Percentiles rank a stretch among this genome's conserved stretches.
Evolutionary conservation across 2,888 invertebrate genomes (phyloP).

Genomic region (Epiblema foenella): DNA sequence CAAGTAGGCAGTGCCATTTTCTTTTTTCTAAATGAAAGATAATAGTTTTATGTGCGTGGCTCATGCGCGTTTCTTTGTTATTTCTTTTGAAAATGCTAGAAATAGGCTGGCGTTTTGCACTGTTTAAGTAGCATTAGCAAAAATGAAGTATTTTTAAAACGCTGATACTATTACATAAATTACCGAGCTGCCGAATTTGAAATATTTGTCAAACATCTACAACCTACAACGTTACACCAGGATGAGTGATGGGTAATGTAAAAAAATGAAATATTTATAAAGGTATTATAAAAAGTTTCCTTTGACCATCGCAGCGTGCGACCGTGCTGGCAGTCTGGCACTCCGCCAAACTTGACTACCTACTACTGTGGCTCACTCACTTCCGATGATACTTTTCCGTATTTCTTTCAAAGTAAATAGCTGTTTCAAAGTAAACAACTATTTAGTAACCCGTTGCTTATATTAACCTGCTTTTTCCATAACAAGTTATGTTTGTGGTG

Average conservation of each 20-base stretch:
- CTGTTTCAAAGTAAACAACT: slow-evolving; percentile 32
- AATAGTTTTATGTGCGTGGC: slow-evolving; percentile 10
- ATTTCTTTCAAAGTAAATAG: slow-evolving; percentile 55
- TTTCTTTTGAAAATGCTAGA: neutral
- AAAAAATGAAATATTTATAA: slow-evolving; percentile 6
- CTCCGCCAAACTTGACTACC: slow-evolving; percentile 24
- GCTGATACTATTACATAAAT: neutral
- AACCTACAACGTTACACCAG: neutral
- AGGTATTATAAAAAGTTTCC: slow-evolving; percentile 19
- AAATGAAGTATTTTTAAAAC: neutral
- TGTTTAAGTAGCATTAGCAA: neutral
- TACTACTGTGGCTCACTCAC: slow-evolving; percentile 30
- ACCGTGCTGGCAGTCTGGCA: slow-evolving; percentile 30
- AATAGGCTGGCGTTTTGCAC: neutral
- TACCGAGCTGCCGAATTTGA: neutral
- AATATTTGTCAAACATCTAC: neutral
- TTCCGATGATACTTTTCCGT: slow-evolving; percentile 53
- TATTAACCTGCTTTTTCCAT: neutral
- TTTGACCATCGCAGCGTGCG: slow-evolving; percentile 8
- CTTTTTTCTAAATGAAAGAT: slow-evolving; percentile 3
- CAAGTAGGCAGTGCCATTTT: slow-evolving; percentile 29
- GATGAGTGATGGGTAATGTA: slow-evolving; percentile 34
- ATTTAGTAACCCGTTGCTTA: slow-evolving; percentile 21
- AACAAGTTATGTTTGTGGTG: no score
- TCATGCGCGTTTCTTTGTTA: neutral